Conservation (phyloP, 2,888 invertebrate genomes). For the Trichacis sp. region DNA sequence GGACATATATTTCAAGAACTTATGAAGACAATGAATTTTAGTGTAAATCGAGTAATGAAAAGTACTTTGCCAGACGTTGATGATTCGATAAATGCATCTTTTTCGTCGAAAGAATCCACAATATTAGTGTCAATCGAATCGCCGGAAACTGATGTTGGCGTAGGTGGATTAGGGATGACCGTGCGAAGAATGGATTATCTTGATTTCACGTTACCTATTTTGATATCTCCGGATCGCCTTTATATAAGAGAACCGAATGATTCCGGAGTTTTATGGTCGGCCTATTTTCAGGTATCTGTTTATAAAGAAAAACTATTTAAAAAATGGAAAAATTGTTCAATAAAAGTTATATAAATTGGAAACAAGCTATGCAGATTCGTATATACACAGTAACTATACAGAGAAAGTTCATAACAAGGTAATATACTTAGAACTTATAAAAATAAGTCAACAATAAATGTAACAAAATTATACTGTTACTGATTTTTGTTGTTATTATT, state of each 20-base stretch:
- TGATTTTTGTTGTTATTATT: too few species aligned
- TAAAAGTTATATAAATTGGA: too few species aligned
- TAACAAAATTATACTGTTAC: too few species aligned
- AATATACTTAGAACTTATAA: too few species aligned
- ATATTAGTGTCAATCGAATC: not conserved
- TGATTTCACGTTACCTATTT: constrained; percentile 57
- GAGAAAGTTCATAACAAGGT: too few species aligned
- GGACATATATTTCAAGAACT: constrained; percentile 50
- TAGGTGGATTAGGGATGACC: constrained; percentile 53
- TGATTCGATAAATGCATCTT: too few species aligned
- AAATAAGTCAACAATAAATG: too few species aligned
- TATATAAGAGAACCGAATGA: constrained; percentile 47
- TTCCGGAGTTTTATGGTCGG: constrained; percentile 50
- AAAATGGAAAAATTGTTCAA: too few species aligned
- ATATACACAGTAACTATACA: too few species aligned
- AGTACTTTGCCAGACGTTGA: too few species aligned
- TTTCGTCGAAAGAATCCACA: too few species aligned
- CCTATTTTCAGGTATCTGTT: constrained; percentile 52
- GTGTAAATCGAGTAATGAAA: constrained; percentile 18
- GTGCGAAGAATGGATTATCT: constrained; percentile 44
- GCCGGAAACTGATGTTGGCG: constrained; percentile 50
- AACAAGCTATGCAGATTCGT: too few species aligned
- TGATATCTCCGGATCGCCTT: constrained; percentile 44
- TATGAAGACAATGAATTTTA: constrained; percentile 51
- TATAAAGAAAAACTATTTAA: not conserved